Evolutionary conservation across 2,888 invertebrate genomes (phyloP).

Genomic region (Temnothorax rugatulus): DNA sequence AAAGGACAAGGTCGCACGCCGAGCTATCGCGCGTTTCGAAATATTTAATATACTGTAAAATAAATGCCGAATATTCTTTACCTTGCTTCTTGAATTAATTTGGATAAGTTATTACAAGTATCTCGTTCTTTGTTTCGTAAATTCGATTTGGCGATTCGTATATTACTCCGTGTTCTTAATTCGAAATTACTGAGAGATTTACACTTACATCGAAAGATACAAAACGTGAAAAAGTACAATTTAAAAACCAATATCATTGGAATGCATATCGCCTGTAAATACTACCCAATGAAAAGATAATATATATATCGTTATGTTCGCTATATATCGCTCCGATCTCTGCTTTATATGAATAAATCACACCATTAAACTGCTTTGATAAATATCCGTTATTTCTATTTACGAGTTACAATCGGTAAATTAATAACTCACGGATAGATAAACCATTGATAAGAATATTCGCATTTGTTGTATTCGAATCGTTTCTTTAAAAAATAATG

Average conservation of each 20-base stretch:
- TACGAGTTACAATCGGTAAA: not conserved
- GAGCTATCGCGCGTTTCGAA: not conserved
- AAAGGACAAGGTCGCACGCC: not conserved
- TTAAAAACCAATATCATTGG: not conserved
- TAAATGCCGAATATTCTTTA: not conserved
- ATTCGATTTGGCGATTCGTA: not conserved
- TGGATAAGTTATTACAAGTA: not conserved
- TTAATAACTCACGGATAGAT: not conserved
- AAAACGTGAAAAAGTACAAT: not conserved
- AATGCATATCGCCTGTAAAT: not conserved
- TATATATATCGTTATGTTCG: not conserved
- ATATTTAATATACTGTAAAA: not conserved
- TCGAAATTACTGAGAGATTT: not conserved
- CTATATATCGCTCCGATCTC: not conserved
- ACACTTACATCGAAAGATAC: not conserved
- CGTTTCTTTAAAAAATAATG: not conserved
- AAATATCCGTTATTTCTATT: not conserved
- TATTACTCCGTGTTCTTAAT: not conserved
- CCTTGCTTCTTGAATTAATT: not conserved
- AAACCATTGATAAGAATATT: not conserved
- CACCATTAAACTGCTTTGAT: not conserved
- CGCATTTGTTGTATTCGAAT: not conserved
- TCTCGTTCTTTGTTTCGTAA: not conserved
- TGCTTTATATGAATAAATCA: not conserved
- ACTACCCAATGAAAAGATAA: not conserved